Percentiles rank a stretch among this genome's conserved stretches.
phyloP scores from a whole-genome alignment of 2,113 vertebrate genomes.

The Coryphaenoides rupestris region DNA sequence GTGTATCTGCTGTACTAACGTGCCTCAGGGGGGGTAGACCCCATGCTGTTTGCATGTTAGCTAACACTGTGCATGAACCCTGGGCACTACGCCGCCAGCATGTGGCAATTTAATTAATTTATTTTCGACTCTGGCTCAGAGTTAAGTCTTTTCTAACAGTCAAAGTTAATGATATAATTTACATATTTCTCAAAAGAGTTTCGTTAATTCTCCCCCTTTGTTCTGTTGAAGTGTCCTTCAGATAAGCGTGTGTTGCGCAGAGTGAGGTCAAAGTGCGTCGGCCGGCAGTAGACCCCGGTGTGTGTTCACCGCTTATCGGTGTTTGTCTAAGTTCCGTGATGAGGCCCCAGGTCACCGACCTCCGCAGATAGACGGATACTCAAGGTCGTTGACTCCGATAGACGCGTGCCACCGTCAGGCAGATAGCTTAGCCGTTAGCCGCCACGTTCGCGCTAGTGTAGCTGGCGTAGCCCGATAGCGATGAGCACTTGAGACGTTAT shows the following conservation, averaged over 20 bases:
- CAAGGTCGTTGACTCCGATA: background rate
- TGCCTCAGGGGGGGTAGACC: constrained; percentile 22
- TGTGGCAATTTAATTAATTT: no score
- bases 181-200: constrained; percentile 3
- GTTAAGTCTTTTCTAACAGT: no score
- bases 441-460: no score
- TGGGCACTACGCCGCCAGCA: no score
- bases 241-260: background rate
- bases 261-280: constrained; percentile 28
- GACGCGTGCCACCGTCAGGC: no score
- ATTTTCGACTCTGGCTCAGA: no score
- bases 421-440: background rate
- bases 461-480: background rate
- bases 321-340: background rate
- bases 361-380: no score
- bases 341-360: no score
- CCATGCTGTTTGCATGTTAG: constrained; percentile 27
- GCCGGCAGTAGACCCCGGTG: constrained; percentile 28
- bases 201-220: constrained; percentile 1
- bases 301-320: constrained; percentile 32
- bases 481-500: background rate
- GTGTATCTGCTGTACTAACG: no score
- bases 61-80: constrained; percentile 46
- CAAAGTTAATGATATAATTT: background rate
- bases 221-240: background rate